Base-by-base conservation (phyloP, 2,888 invertebrate species). In the Rhyacophila evoluta region DNA sequence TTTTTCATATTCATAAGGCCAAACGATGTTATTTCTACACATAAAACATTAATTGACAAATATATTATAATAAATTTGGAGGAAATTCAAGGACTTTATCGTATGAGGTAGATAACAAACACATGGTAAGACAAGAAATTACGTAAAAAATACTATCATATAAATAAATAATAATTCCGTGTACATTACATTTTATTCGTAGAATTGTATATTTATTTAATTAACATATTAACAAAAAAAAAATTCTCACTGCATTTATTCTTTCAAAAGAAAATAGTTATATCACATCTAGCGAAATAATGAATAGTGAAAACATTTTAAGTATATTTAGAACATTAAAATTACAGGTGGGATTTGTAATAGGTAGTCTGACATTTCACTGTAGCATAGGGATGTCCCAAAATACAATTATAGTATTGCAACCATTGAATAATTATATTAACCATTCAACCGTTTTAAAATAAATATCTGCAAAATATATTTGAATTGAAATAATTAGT, bases 131-230 rank as follows among this genome's bases (percentile, higher is more conserved):
- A 55, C 41, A 55, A 55, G 19, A 55, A 55, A 55, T 2, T 55
- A 55, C 6, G 19, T 41, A 55, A 55, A 55, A 55, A 55, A 55
- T 55, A 55, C 19, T 55, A 55, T 55, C 25, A 8, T 55, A 33
- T 2, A 55, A 25, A 10, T 55, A 55, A 55, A 55, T 19, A 55
- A 55, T 19, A 55, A 19, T 1, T 55, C 55, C 10, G 25, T 55
- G 19, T 55, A 55, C 15, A 55, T 55, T 55, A 55, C 10, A 55
- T 55, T 55, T 55, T 55, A 55, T 55, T 55, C 6, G 25, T 55
- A 25, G 39, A 39, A 19, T 55, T 55, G 55, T 55, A 55, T 55
- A 55, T 55, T 55, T 55, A 55, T 55, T 55, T 55, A 55, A 55
- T 55, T 19, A 25, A 19, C 12, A 19, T 55, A 25, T 19, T 10